Conservation (phyloP, 2,888 invertebrate species). For the Atethmia centrago region DNA sequence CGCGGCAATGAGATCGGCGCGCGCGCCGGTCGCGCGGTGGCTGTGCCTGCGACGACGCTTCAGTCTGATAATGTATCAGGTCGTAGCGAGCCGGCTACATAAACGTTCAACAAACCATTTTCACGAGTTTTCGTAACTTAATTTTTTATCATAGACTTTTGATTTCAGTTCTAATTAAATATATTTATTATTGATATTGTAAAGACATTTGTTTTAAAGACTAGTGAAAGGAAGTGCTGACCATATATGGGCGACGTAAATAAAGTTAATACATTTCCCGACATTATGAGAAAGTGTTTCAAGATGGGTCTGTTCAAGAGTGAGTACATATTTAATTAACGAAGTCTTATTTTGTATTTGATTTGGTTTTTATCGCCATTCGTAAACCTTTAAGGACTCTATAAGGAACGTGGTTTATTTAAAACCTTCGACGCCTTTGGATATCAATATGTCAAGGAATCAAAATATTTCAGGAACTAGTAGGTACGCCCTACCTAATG, state of each 20-base stretch:
- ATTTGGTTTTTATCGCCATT: not conserved
- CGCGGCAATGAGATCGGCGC: conserved; percentile 83
- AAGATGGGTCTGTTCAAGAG: conserved; percentile 89
- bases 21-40: conserved; percentile 65
- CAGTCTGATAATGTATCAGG: conserved; percentile 81
- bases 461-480: not conserved
- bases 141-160: conserved; percentile 31
- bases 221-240: conserved; percentile 59
- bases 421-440: not conserved
- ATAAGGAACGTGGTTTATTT: not conserved
- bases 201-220: conserved; percentile 30
- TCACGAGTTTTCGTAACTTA: conserved; percentile 66
- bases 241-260: conserved; percentile 81
- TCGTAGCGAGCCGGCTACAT: conserved; percentile 81
- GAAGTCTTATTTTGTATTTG: conserved; percentile 9
- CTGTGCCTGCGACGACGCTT: conserved; percentile 68
- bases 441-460: not conserved
- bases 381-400: not conserved
- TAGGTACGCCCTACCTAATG: not conserved
- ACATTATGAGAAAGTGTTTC: conserved; percentile 88
- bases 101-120: conserved; percentile 70
- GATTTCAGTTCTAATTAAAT: conserved; percentile 32
- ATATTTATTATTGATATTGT: conserved; percentile 18
- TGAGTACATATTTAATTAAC: conserved; percentile 74
- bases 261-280: conserved; percentile 77